Evolutionary conservation across 2,113 vertebrate genomes (phyloP).

Genomic region (Gopherus evgoodei): DNA sequence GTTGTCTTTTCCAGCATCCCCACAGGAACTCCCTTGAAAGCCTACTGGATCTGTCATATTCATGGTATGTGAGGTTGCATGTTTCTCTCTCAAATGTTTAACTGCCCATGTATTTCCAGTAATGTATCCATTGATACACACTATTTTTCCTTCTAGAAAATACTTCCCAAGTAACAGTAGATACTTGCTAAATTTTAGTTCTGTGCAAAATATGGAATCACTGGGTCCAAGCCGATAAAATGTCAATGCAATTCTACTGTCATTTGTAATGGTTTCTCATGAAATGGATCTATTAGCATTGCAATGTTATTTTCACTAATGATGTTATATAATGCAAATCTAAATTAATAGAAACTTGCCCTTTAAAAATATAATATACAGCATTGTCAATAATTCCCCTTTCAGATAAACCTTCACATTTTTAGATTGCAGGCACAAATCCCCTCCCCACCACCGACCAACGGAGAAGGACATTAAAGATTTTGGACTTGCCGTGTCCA

Average conservation of each 20-base stretch:
- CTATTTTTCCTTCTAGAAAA: too few relatives aligned
- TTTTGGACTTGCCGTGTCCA: neutral
- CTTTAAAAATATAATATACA: constrained; percentile 2
- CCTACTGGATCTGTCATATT: neutral
- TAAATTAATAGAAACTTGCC: constrained; percentile 50
- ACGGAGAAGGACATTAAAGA: neutral
- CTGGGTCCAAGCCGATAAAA: too few relatives aligned
- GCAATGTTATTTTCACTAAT: constrained; percentile 23
- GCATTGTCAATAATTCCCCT: neutral
- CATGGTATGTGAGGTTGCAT: too few relatives aligned
- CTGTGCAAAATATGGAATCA: too few relatives aligned
- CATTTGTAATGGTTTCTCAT: neutral
- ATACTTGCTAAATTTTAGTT: too few relatives aligned
- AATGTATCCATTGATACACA: too few relatives aligned
- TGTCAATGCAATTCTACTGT: too few relatives aligned
- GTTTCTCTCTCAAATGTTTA: too few relatives aligned
- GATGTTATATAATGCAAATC: neutral
- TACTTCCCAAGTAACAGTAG: too few relatives aligned
- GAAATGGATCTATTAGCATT: constrained; percentile 48
- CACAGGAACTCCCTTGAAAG: constrained; percentile 36
- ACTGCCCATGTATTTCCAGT: too few relatives aligned
- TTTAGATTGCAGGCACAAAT: fast-evolving
- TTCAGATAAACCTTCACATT: neutral
- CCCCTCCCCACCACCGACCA: neutral
- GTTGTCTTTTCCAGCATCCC: constrained; percentile 27